These are phyloP conservation scores for Electrophaes corylata DNA, from an alignment of 2,888 invertebrate species.

Conservation along the genomic window DNA sequence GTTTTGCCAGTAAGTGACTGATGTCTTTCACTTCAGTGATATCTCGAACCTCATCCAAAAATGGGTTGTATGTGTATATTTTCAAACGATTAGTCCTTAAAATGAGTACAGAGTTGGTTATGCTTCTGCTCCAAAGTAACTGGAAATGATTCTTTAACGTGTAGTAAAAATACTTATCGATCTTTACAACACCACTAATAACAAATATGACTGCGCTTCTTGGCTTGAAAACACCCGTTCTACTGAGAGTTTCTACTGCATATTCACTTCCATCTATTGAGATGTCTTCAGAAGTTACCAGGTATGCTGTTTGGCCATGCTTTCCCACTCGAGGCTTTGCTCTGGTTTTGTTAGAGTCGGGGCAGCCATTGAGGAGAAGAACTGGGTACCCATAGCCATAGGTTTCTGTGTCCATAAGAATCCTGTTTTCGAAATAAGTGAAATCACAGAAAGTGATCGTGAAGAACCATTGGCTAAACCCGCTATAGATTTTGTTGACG, in stretches of 20 bases:
- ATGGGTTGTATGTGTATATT: constrained; percentile 82
- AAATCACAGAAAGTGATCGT: constrained; percentile 77
- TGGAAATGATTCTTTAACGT: constrained; percentile 75
- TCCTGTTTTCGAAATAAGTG: constrained; percentile 75
- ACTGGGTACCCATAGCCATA: constrained; percentile 70
- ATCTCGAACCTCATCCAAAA: constrained; percentile 66
- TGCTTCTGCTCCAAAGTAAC: constrained; percentile 78
- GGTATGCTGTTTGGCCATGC: constrained; percentile 71
- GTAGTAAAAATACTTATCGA: constrained; percentile 66
- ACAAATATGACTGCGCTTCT: constrained; percentile 73
- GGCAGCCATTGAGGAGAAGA: constrained; percentile 71
- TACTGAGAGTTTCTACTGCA: constrained; percentile 60
- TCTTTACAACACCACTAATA: constrained; percentile 57
- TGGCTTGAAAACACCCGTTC: constrained; percentile 74
- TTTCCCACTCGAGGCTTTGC: constrained; percentile 69
- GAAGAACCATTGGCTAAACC: constrained; percentile 74
- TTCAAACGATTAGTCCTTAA: constrained; percentile 62
- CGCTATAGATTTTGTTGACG: constrained; percentile 68
- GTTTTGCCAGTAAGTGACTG: constrained; percentile 48
- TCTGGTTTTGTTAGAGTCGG: constrained; percentile 55
- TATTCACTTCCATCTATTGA: constrained; percentile 63
- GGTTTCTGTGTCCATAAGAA: constrained; percentile 72
- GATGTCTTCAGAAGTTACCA: constrained; percentile 66
- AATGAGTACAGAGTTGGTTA: constrained; percentile 78
- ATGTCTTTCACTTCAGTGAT: constrained; percentile 68